Evolutionary conservation across 2,888 invertebrate species (phyloP).

Genomic region (Oscheius sp.): DNA sequence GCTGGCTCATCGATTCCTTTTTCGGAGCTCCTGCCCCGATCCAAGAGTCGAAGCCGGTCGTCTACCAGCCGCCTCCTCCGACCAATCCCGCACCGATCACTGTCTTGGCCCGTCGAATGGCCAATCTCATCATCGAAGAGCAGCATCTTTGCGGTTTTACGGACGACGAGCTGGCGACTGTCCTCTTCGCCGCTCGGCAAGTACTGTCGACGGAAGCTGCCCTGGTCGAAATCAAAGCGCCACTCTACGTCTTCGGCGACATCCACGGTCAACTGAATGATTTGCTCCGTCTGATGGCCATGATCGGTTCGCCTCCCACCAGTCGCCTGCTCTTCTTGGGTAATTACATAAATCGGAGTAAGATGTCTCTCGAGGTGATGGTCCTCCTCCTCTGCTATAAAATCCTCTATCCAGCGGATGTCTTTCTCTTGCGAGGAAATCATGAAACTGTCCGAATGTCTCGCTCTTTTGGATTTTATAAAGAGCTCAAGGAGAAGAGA

Average conservation of each 20-base stretch:
- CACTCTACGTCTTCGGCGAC: slow-evolving; percentile 64
- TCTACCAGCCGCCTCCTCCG: too few species aligned
- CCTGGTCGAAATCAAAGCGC: slow-evolving; percentile 53
- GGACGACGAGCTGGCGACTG: slow-evolving; percentile 40
- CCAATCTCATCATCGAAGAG: slow-evolving; percentile 40
- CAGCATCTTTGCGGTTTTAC: slow-evolving; percentile 42
- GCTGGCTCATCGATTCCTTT: too few species aligned
- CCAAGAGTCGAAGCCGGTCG: too few species aligned
- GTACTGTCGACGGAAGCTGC: slow-evolving; percentile 47
- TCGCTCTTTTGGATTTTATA: slow-evolving; percentile 53
- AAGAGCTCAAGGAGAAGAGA: slow-evolving; percentile 55
- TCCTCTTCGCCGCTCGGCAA: slow-evolving; percentile 29
- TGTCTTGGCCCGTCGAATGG: slow-evolving; percentile 37
- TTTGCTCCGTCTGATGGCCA: slow-evolving; percentile 47
- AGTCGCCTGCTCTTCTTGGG: slow-evolving; percentile 62
- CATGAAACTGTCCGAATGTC: slow-evolving; percentile 63
- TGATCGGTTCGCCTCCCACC: slow-evolving; percentile 59
- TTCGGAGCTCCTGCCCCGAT: too few species aligned
- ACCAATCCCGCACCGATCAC: too few species aligned
- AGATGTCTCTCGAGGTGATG: slow-evolving; percentile 59
- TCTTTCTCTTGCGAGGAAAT: slow-evolving; percentile 65
- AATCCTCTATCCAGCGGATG: slow-evolving; percentile 49
- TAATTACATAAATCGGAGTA: slow-evolving; percentile 67
- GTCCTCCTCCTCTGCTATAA: slow-evolving; percentile 65
- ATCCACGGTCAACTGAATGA: slow-evolving; percentile 66